phyloP scores from a whole-genome alignment of 2,888 invertebrate species.

The Phyllotreta cruciferae region DNA sequence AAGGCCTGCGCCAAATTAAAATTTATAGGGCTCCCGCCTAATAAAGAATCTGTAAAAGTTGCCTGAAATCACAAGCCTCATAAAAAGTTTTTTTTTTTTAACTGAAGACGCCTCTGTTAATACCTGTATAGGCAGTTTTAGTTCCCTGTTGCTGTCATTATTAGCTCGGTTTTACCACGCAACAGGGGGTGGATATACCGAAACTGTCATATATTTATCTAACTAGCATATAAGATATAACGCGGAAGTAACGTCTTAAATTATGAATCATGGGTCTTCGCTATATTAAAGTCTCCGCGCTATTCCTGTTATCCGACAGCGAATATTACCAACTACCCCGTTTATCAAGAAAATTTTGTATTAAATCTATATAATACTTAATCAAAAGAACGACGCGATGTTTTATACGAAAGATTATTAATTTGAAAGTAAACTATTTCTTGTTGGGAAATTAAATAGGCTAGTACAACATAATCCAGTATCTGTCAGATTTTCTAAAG shows the following conservation, averaged over 20 bases:
- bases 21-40: conserved; percentile 46
- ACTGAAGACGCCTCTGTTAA: conserved; percentile 50
- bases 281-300: conserved; percentile 23
- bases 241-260: conserved; percentile 49
- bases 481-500: conserved; percentile 25
- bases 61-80: conserved; percentile 38
- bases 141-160: conserved; percentile 52
- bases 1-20: conserved; percentile 45
- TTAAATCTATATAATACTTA: too few species aligned
- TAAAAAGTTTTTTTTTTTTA: conserved; percentile 50
- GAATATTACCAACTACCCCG: conserved; percentile 10
- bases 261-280: conserved; percentile 50
- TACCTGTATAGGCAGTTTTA: conserved; percentile 46
- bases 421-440: not conserved
- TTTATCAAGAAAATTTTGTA: not conserved
- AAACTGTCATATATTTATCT: conserved; percentile 52
- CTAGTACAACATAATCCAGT: conserved; percentile 8
- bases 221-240: conserved; percentile 44
- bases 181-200: conserved; percentile 48
- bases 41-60: conserved; percentile 47
- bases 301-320: conserved; percentile 7
- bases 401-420: too few species aligned
- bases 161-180: conserved; percentile 50
- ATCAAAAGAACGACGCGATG: too few species aligned
- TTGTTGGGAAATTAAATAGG: conserved; percentile 7